Evolutionary conservation across 1,140 invertebrate genomes (phyloP), one percentile per base, ranked within the genome.

Genomic region (Daktulosphaira vitifoliae): DNA sequence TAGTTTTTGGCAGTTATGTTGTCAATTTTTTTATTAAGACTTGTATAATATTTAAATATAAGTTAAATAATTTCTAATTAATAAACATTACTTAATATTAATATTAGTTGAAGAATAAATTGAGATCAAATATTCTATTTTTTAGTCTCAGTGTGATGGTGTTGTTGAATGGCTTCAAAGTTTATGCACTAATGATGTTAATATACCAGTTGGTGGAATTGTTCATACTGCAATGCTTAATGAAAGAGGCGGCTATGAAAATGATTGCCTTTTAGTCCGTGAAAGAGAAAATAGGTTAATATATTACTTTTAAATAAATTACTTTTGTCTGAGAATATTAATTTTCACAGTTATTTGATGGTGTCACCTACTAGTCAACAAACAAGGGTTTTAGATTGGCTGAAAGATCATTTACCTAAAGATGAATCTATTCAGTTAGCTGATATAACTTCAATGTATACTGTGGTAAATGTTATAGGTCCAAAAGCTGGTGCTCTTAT

Each of bases 221-320:
- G 90, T 96, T 68, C 96, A 98, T 71, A 98, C 96, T 9, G 96
- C 96, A 67, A 97, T 98, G 94, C 94, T 98, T 75, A 98, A 98
- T 77, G 78, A 84, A 70, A 78, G 81, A 15, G 96, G 96, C 16
- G 96, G 96, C 20, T 98, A 98, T 76, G 95, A 98, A 78, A 98
- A 98, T 75, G 96, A 99, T 78, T 98, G 94, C 76, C 95, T 91
- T 69, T 77, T 99, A 51, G 90, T 90, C 3, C 66, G 68, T 11
- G 68, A 68, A 67, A 48, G 44, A n/a, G 68, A 68, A 39, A 46
- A 62, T 48, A 20, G 56, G 56, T 62, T 13, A 48, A 50, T n/a
- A 8, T 25, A 50, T 15, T 11, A 33, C 5, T 6, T 33, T 33
- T 33, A 33, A 33, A 33, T 6, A 48, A 7, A 5, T 18, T 48